Percentiles rank a stretch among this genome's conserved stretches.
Evolutionary conservation across 2,113 vertebrate genomes (phyloP).

Genomic region (Microtus montanus): DNA sequence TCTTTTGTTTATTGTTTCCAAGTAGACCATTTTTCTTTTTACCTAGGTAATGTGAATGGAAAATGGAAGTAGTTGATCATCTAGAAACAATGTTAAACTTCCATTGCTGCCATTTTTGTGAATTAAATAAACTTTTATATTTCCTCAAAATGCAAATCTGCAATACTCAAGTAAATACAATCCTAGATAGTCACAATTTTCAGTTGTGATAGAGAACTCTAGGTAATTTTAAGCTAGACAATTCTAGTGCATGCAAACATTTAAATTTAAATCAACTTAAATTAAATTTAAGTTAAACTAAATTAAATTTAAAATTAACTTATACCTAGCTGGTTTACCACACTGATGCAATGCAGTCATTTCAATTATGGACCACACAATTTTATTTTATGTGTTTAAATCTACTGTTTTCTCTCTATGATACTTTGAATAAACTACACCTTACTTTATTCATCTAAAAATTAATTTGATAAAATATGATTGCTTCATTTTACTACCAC

Average conservation of each 20-base stretch:
- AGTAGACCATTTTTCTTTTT: slow-evolving; percentile 71
- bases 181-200: not conserved
- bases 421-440: not conserved
- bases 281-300: too few species aligned
- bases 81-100: not conserved
- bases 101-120: not conserved
- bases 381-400: not conserved
- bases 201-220: not conserved
- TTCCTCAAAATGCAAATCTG: not conserved
- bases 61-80: not conserved
- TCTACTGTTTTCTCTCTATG: not conserved
- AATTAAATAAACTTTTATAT: not conserved
- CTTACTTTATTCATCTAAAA: not conserved
- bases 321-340: not conserved
- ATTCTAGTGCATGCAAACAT: not conserved
- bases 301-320: not conserved
- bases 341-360: not conserved
- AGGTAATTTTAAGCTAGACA: not conserved
- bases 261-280: not conserved
- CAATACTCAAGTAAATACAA: not conserved
- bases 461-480: not conserved
- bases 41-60: not conserved
- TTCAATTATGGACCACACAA: not conserved
- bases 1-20: slow-evolving; percentile 64
- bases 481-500: not conserved